A percentile compares a stretch with the other conserved stretches of the same genome.
Conservation (phyloP, 2,797 vertebrate species). For the Masticophis lateralis region DNA sequence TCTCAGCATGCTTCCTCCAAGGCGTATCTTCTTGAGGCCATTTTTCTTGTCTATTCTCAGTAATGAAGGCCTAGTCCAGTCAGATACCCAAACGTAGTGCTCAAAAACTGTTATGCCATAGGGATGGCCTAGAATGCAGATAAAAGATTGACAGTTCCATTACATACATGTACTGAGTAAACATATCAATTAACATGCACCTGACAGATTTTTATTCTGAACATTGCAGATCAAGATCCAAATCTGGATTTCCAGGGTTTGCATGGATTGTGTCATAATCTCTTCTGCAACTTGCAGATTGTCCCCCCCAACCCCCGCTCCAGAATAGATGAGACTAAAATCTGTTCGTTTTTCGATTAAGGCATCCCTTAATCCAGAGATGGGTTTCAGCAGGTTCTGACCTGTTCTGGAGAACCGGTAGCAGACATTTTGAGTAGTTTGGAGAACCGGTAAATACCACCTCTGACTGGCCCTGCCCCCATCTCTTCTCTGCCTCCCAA, state of each 20-base stretch:
- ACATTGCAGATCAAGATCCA: not conserved
- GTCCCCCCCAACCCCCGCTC: not conserved
- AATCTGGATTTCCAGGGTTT: not conserved
- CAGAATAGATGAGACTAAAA: not conserved
- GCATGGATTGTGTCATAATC: not conserved
- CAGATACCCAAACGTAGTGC: slow-evolving; percentile 87
- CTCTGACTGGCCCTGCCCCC: too few species aligned
- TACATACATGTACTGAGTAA: not conserved
- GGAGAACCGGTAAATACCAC: too few species aligned
- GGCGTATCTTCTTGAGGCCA: slow-evolving; percentile 75
- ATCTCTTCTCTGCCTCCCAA: too few species aligned
- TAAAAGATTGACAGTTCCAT: not conserved
- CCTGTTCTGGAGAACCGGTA: too few species aligned
- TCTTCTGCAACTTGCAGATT: not conserved
- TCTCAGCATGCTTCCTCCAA: slow-evolving; percentile 80
- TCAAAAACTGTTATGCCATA: slow-evolving; percentile 87
- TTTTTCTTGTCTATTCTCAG: slow-evolving; percentile 83
- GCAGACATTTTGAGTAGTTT: too few species aligned
- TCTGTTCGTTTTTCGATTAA: not conserved
- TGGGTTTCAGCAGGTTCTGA: too few species aligned
- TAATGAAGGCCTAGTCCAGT: slow-evolving; percentile 78
- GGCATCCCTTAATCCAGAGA: not conserved
- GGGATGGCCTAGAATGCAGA: slow-evolving; percentile 75
- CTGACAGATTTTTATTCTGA: not conserved
- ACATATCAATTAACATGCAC: not conserved